A percentile compares a stretch with the other conserved stretches of the same genome.
phyloP scores from a whole-genome alignment of 2,797 vertebrate genomes.

The Acomys russatus region DNA sequence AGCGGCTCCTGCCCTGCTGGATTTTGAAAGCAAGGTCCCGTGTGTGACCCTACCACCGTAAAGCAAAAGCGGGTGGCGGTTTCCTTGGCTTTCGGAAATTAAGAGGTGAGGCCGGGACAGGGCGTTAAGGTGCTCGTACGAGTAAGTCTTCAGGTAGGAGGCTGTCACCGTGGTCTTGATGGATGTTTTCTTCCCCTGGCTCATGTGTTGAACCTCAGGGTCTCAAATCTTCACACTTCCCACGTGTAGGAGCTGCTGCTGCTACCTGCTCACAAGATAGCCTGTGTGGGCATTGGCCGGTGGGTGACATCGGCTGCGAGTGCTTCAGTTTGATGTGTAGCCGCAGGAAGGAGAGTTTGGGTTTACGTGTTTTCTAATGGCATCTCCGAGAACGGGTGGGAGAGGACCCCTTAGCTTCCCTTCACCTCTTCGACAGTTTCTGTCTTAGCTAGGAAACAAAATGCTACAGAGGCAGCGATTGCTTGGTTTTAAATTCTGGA shows the following conservation, averaged over 20 bases:
- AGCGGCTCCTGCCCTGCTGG: conserved; percentile 60
- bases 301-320: accelerated
- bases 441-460: neutral
- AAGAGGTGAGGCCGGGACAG: neutral
- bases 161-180: neutral
- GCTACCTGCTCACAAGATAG: accelerated
- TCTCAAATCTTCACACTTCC: neutral
- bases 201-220: neutral
- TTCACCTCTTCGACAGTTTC: neutral
- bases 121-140: neutral
- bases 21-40: conserved; percentile 61
- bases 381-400: neutral
- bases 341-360: neutral
- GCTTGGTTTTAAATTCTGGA: neutral
- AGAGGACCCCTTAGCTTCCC: neutral
- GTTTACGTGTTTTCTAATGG: neutral
- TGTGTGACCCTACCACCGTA: neutral
- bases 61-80: conserved; percentile 57
- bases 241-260: accelerated
- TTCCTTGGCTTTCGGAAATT: conserved; percentile 40
- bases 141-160: neutral
- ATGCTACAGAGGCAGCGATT: neutral
- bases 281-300: neutral
- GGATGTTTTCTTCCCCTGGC: neutral
- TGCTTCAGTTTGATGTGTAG: neutral